Evolutionary conservation across 1,140 invertebrate species (phyloP).

Genomic region (Anoplophora glabripennis): DNA sequence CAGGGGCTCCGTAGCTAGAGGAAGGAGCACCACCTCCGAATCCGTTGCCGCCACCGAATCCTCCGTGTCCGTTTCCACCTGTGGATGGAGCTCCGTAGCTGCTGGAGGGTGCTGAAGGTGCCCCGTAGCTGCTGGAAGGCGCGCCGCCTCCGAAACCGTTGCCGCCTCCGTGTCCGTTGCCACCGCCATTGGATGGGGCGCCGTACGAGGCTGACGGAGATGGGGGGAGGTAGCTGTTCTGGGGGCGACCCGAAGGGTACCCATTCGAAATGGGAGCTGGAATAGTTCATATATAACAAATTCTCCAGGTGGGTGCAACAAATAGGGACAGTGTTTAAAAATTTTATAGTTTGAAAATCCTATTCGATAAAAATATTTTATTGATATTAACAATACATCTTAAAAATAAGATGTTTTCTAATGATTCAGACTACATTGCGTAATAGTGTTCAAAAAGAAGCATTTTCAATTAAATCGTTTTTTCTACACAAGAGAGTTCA

Average conservation of each 20-base stretch:
- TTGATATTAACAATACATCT: no score
- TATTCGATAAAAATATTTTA: no score
- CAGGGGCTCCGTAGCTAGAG: slow-evolving; percentile 29
- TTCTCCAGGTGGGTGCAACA: no score
- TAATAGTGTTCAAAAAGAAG: no score
- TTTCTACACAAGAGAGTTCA: no score
- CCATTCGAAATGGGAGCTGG: slow-evolving; percentile 29
- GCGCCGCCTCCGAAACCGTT: slow-evolving; percentile 26
- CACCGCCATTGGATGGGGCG: slow-evolving; percentile 36
- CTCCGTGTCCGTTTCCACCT: slow-evolving; percentile 29
- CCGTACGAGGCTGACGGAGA: slow-evolving; percentile 34
- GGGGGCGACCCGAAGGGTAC: slow-evolving; percentile 37
- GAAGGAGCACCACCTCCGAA: slow-evolving; percentile 33
- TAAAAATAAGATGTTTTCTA: no score
- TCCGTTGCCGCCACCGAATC: slow-evolving; percentile 28
- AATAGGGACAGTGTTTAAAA: no score
- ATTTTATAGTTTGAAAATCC: no score
- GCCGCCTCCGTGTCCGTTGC: slow-evolving; percentile 16
- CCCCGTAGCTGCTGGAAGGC: slow-evolving; percentile 48
- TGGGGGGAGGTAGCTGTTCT: slow-evolving; percentile 36
- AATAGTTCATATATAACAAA: neutral
- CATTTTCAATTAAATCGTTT: no score
- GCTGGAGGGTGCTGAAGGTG: slow-evolving; percentile 47
- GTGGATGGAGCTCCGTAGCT: slow-evolving; percentile 46
- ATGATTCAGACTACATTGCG: no score